These are phyloP conservation scores for Camelus dromedarius DNA, from an alignment of 2,113 vertebrate species.

Conservation along the genomic window DNA sequence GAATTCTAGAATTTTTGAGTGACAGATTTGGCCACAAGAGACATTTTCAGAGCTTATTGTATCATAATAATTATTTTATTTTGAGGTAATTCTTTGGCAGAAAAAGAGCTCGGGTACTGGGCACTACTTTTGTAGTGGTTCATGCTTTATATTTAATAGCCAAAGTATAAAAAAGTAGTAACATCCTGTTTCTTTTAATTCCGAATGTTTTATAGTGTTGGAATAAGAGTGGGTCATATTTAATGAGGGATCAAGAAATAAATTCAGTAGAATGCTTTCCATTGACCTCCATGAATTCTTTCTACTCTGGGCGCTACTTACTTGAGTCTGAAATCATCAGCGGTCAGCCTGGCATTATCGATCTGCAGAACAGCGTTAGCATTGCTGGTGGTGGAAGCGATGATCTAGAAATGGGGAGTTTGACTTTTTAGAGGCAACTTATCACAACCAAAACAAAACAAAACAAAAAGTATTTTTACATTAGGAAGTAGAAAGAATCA, in stretches of 20 bases:
- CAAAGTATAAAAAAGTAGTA: neutral
- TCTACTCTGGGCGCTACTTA: slow-evolving; percentile 71
- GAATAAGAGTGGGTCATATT: neutral
- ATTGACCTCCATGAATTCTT: neutral
- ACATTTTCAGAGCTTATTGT: neutral
- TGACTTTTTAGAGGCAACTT: neutral
- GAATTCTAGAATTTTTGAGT: neutral
- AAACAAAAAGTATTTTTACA: neutral
- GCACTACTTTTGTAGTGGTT: neutral
- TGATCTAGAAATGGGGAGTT: slow-evolving; percentile 83
- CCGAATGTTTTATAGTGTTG: neutral
- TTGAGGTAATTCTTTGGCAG: neutral
- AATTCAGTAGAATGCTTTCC: neutral
- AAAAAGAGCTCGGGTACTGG: neutral
- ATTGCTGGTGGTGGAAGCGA: slow-evolving; percentile 86
- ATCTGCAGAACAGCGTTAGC: slow-evolving; percentile 87
- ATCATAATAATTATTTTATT: neutral
- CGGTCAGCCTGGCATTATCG: slow-evolving; percentile 89
- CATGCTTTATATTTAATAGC: neutral
- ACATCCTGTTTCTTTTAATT: neutral
- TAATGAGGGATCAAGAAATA: neutral
- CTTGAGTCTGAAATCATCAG: slow-evolving; percentile 92
- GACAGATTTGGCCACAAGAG: neutral
- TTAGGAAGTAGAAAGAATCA: neutral
- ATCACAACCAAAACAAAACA: neutral